Evolutionary conservation across 2,888 invertebrate species (phyloP).

Genomic region (Ochropleura leucogaster): DNA sequence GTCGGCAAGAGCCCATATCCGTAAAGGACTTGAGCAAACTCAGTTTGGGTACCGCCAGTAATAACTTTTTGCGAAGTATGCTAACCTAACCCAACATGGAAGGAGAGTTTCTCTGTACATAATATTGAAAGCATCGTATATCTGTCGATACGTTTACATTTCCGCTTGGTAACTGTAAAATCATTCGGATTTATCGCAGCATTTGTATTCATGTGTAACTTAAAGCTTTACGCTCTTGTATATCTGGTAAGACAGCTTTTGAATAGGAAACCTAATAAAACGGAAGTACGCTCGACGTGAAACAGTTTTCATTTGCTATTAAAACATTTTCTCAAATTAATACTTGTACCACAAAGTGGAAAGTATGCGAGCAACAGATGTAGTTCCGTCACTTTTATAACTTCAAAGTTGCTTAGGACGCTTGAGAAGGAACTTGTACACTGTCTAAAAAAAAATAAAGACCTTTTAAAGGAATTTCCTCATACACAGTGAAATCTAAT

Average conservation of each 20-base stretch:
- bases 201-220: constrained; percentile 47
- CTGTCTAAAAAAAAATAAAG: constrained; percentile 48
- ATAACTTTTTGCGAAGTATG: constrained; percentile 77
- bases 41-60: constrained; percentile 73
- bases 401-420: constrained; percentile 36
- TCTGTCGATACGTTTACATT: constrained; percentile 64
- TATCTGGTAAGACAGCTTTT: constrained; percentile 34
- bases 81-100: constrained; percentile 69
- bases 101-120: constrained; percentile 60
- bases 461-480: constrained; percentile 35
- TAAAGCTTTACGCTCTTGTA: constrained; percentile 43
- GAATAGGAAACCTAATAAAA: constrained; percentile 47
- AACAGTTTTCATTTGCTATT: constrained; percentile 35
- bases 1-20: constrained; percentile 73
- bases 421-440: neutral
- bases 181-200: constrained; percentile 57
- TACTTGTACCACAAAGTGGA: constrained; percentile 19
- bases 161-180: constrained; percentile 68
- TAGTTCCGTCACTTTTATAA: constrained; percentile 32
- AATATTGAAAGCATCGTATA: constrained; percentile 62
- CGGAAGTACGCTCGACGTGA: constrained; percentile 17
- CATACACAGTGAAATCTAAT: constrained; percentile 48
- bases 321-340: constrained; percentile 50
- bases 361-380: constrained; percentile 24
- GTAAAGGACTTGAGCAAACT: constrained; percentile 82